These are phyloP conservation scores for Vireo griseus DNA, from an alignment of 2,797 vertebrate species.

Conservation along the genomic window DNA sequence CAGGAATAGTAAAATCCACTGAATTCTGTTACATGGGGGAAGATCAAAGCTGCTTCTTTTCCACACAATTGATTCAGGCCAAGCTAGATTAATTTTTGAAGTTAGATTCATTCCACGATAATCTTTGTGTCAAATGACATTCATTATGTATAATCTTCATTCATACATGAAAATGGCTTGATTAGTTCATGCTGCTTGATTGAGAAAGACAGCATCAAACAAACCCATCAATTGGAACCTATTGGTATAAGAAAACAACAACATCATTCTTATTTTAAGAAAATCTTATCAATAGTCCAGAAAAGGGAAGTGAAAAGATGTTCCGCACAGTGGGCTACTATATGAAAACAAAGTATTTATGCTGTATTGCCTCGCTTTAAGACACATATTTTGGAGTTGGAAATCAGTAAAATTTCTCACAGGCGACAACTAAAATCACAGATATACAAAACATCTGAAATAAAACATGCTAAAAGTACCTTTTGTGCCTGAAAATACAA, in stretches of 20 bases:
- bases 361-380: background rate
- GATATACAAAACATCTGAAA: background rate
- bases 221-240: background rate
- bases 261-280: conserved; percentile 4
- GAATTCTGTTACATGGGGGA: background rate
- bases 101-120: background rate
- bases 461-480: background rate
- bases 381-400: background rate
- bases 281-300: conserved; percentile 15
- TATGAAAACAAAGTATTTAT: conserved; percentile 33
- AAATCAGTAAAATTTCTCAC: background rate
- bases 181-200: background rate
- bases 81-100: background rate
- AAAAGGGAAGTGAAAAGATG: conserved; percentile 36
- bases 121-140: background rate
- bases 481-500: background rate
- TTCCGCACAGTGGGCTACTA: background rate
- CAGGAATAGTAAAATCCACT: background rate
- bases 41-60: conserved; percentile 6
- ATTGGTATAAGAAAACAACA: background rate
- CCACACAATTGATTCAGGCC: background rate
- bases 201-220: background rate
- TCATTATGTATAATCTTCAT: background rate
- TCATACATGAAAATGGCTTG: background rate
- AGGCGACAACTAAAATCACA: background rate